Conservation (phyloP, 64 coral and sea anemone species). For the Stylophora pistillata region DNA sequence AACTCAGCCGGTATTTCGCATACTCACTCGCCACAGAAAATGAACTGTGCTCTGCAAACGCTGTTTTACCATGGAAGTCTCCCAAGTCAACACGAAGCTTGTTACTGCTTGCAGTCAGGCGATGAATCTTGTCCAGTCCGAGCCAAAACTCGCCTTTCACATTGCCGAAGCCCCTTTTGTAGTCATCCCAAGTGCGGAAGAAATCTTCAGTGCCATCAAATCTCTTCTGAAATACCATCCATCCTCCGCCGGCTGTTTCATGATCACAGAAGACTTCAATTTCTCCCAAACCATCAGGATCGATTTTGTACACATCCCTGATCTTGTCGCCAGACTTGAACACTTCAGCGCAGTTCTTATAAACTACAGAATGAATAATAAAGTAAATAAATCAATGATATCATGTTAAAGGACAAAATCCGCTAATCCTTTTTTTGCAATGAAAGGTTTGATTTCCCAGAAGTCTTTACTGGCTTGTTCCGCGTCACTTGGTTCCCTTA, state of each 20-base stretch:
- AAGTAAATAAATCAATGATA: too few species aligned
- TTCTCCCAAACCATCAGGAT: conserved; percentile 43
- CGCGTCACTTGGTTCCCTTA: not conserved
- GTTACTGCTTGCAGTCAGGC: conserved; percentile 5
- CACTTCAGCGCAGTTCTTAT: conserved; percentile 33
- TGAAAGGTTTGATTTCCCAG: not conserved
- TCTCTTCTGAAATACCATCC: conserved; percentile 49
- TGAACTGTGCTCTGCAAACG: conserved; percentile 51
- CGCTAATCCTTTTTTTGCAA: not conserved
- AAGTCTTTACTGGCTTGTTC: not conserved
- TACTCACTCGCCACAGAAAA: conserved; percentile 47
- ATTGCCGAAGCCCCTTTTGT: conserved; percentile 51
- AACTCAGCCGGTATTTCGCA: conserved; percentile 10
- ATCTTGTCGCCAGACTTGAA: conserved; percentile 26
- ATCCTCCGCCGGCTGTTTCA: conserved; percentile 50
- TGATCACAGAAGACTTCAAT: conserved; percentile 65
- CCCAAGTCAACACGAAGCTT: conserved; percentile 56
- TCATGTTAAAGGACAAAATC: too few species aligned
- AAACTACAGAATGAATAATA: too few species aligned
- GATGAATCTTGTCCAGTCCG: conserved; percentile 56
- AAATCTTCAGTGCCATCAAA: conserved; percentile 50
- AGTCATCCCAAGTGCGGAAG: conserved; percentile 12
- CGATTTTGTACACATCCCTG: conserved; percentile 44
- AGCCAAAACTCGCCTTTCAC: conserved; percentile 46
- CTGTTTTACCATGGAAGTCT: conserved; percentile 27